Evolutionary conservation across 1,140 invertebrate species (phyloP), one percentile per base, ranked within the genome.

Genomic region (Archivesica marissinica): DNA sequence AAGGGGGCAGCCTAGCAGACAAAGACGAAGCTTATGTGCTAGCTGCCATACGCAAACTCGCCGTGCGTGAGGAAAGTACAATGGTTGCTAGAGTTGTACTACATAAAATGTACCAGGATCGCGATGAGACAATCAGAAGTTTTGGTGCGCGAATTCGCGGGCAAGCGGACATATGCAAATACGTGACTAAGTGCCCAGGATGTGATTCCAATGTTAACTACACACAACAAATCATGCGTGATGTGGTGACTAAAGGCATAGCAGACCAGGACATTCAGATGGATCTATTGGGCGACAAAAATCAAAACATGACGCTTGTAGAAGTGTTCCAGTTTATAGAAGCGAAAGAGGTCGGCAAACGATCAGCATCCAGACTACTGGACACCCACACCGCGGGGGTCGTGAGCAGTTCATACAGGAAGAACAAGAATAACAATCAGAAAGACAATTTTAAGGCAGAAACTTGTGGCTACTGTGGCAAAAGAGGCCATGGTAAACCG

Each of bases 81-180:
- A n/a, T n/a, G n/a, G 88, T 89, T 6, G 87, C 86, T 33, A n/a
- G 82, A n/a, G 77, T 86, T n/a, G 61, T 72, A 25, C 50, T 89
- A 7, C 79, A 86, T 47, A 77, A 75, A 7, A 89, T 89, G 87
- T 44, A 33, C 9, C 87, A 88, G 44, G n/a, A n/a, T n/a, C n/a
- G n/a, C n/a, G 88, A 86, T 44, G 85, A 84, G 76, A 25, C 79
- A 23, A 70, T 88, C n/a, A 64, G 85, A 4, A 50, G 15, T 11
- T 89, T 89, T 56, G 59, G 84, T 41, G 85, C 81, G 4, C 23
- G 81, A 38, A 33, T 88, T 17, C 25, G 76, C n/a, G 87, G 80
- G 35, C 87, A 88, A 76, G 85, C 87, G 17, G 41, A 74, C 15
- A 30, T 85, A 25, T 87, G 85, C 68, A 79, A 88, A 78, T 88